Base-by-base conservation (phyloP, 2,113 vertebrate species). In the Dolichotis patagonum region DNA sequence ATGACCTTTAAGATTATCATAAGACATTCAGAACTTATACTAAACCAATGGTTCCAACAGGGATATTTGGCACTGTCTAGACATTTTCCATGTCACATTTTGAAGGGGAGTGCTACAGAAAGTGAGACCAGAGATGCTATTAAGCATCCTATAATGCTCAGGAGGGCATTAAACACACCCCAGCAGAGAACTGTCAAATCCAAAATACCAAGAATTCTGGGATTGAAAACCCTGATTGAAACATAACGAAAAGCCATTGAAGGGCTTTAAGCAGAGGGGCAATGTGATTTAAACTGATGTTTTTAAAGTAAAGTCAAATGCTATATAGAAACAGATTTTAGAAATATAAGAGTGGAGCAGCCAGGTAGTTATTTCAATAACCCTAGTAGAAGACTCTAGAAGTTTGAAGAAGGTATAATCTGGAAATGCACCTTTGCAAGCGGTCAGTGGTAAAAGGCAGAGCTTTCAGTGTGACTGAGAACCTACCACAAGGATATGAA, bases 351-450 rank as follows among this genome's bases (percentile, higher is more conserved):
- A 52, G 8, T 32, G 35, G 1, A 60, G 17, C 38, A 60, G n/a
- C 49, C 4, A 28, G 3, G 26, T n/a, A 8, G 20, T 22, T 85
- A 35, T n/a, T 86, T 22, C 4, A 49, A 62, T 62, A 65, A 63
- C 24, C 13, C 16, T 30, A 30, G 69, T 22, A 38, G 38, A 96
- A 88, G 54, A 43, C 7, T 89, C 43, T 56, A 38, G 63, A 82
- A 82, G 11, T 49, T 73, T 20, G 58, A 56, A 46, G 24, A 73
- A 69, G 43, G 4, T 52, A 9, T 73, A 26, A 73, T 73, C 54
- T 83, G 78, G 54, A 96, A 92, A 90, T 41, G 16, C 3, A 56
- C 49, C 65, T 62, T 82, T 91, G 12, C 54, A 88, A 93, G 85
- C 73, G 22, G 58, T 38, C 10, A 20, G 24, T 46, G 38, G 69